Conservation (phyloP, 2,113 vertebrate species). For the Fulica atra region DNA sequence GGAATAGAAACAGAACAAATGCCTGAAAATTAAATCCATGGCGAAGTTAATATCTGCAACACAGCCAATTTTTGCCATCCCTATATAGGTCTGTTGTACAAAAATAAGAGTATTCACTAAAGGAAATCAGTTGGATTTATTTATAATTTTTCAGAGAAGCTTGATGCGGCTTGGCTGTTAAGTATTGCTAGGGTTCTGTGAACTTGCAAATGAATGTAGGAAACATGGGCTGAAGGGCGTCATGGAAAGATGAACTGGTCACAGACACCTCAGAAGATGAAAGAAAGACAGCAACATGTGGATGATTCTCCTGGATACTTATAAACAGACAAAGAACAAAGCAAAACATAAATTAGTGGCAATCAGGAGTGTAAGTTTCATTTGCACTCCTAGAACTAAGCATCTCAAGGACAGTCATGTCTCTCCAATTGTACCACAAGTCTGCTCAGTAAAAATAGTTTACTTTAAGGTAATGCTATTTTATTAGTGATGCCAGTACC, state of each 20-base stretch:
- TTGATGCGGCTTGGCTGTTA: background rate
- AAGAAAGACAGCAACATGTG: slow-evolving; percentile 34
- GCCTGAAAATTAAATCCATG: background rate
- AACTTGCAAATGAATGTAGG: slow-evolving; percentile 60
- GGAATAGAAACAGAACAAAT: background rate
- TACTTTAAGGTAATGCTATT: background rate
- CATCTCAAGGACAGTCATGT: background rate
- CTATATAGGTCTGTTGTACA: background rate
- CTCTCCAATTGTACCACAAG: background rate
- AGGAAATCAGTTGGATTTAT: background rate
- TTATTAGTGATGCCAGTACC: background rate
- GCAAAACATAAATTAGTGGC: background rate
- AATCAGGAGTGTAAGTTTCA: background rate
- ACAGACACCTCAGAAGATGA: slow-evolving; percentile 63
- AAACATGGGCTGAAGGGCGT: slow-evolving; percentile 55
- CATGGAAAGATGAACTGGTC: slow-evolving; percentile 65
- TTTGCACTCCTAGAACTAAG: background rate
- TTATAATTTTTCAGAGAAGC: background rate
- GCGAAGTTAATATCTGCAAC: background rate
- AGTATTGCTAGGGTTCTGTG: slow-evolving; percentile 44
- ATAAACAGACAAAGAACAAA: slow-evolving; percentile 56
- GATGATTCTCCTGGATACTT: background rate
- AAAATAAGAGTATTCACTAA: background rate
- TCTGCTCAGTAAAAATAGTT: background rate
- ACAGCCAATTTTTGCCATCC: background rate